Percentiles rank a stretch among this genome's conserved stretches.
These are phyloP conservation scores for Plectropomus leopardus DNA, from an alignment of 2,113 vertebrate genomes.

Conservation along the genomic window DNA sequence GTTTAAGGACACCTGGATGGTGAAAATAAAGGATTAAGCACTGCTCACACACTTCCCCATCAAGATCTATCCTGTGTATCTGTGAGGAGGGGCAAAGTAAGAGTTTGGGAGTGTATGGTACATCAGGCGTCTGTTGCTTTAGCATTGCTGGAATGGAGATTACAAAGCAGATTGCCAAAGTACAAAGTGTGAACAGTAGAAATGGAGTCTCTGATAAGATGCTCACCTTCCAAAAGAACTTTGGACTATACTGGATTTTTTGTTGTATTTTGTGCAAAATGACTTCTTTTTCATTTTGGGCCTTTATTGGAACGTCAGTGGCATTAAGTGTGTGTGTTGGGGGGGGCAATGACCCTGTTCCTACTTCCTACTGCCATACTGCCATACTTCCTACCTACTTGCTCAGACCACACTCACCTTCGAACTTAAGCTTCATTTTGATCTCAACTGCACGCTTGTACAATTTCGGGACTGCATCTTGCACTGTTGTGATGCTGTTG, in stretches of 20 bases:
- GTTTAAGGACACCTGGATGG: slow-evolving; percentile 34
- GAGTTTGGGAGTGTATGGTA: not conserved
- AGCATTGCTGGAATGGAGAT: not conserved
- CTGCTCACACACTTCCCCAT: not conserved
- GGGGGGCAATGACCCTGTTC: too few relatives aligned
- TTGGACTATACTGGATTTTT: not conserved
- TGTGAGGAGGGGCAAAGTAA: too few relatives aligned
- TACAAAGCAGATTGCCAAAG: not conserved
- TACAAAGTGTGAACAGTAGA: not conserved
- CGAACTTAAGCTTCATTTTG: too few relatives aligned
- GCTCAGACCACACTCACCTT: too few relatives aligned
- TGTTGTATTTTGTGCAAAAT: not conserved
- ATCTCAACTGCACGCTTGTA: too few relatives aligned
- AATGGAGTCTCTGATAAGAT: not conserved
- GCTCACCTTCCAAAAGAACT: not conserved
- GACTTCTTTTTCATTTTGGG: too few relatives aligned
- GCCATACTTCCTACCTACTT: too few relatives aligned
- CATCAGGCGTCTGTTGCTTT: not conserved
- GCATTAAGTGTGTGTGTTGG: too few relatives aligned
- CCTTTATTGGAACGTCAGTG: too few relatives aligned
- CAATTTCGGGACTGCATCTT: too few relatives aligned
- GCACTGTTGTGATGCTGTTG: too few relatives aligned
- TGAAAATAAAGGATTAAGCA: slow-evolving; percentile 19
- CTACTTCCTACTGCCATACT: too few relatives aligned
- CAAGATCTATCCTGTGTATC: slow-evolving; percentile 11